Base-by-base conservation (phyloP, 2,888 invertebrate genomes). In the Patella ulyssiponensis region DNA sequence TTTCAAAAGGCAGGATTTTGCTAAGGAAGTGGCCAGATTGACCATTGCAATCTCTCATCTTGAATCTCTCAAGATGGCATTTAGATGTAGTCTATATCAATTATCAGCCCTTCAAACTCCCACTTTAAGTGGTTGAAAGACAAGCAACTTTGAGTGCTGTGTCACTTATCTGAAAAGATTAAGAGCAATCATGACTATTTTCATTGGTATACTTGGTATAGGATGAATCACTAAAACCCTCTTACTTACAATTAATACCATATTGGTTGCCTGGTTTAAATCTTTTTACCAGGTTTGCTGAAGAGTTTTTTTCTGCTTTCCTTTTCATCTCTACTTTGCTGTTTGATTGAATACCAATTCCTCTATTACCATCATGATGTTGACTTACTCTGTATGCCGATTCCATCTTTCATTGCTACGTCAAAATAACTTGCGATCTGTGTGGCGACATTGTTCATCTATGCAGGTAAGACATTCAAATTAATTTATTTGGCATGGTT, bases 241-340 rank as follows among this genome's bases (percentile, higher is more conserved):
- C 44, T 44, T 44, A 44, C 44, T 44, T 44, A 44, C 9, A 44
- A 44, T 44, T 44, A 44, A 56, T 69, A 44, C n/a, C 51, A 53
- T 69, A 77, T 53, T 76, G 75, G 74, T 74, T 77, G 69, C 17
- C 17, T 20, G 44, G 71, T 58, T 75, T 17, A 58, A 56, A 12
- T 54, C 74, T 81, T 73, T 77, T 80, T 76, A 76, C 75, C 81
- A 83, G 84, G 82, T 73, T 77, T 82, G 82, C 83, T 85, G 84
- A 85, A 75, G 77, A 80, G 76, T 76, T 77, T 83, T 79, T 77
- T 80, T 82, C 81, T 82, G 75, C 82, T 81, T 81, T 82, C 80
- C 81, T 80, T 82, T 78, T 82, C 74, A 69, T 72, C 69, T 73
- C 64, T 69, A 58, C 44, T 73, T 44, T 58, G 20, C 51, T 69